Percentiles rank a stretch among this genome's conserved stretches.
Conservation (phyloP, 2,797 vertebrate genomes). For the Anguilla anguilla region DNA sequence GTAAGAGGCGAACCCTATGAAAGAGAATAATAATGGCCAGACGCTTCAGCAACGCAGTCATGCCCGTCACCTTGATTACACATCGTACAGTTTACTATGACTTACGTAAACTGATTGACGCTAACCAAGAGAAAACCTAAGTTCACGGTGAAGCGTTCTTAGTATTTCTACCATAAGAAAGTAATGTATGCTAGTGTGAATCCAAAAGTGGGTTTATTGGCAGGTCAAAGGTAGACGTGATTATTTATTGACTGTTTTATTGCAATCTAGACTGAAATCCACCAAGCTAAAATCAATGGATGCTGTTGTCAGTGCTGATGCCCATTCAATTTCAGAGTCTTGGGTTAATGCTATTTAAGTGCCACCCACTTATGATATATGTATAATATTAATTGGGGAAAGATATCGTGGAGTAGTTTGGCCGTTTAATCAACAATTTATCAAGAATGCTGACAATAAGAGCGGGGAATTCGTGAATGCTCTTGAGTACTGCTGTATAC, state of each 20-base stretch:
- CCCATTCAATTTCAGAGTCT: not conserved
- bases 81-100: conserved; percentile 38
- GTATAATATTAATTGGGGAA: no score
- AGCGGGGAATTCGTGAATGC: not conserved
- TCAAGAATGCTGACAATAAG: not conserved
- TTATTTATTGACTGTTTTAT: not conserved
- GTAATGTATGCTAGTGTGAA: not conserved
- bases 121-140: conserved; percentile 8
- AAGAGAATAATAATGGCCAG: conserved; percentile 40
- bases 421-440: no score
- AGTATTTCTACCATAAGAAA: not conserved
- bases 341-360: no score
- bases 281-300: not conserved
- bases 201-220: not conserved
- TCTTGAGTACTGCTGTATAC: not conserved
- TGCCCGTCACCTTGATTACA: conserved; percentile 53
- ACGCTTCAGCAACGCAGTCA: conserved; percentile 43
- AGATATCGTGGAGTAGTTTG: no score
- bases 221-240: not conserved
- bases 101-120: not conserved
- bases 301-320: not conserved
- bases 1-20: conserved; percentile 44
- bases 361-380: no score
- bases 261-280: not conserved
- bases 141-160: not conserved